Conservation (phyloP, 2,797 vertebrate species). For the Coilia nasus region DNA sequence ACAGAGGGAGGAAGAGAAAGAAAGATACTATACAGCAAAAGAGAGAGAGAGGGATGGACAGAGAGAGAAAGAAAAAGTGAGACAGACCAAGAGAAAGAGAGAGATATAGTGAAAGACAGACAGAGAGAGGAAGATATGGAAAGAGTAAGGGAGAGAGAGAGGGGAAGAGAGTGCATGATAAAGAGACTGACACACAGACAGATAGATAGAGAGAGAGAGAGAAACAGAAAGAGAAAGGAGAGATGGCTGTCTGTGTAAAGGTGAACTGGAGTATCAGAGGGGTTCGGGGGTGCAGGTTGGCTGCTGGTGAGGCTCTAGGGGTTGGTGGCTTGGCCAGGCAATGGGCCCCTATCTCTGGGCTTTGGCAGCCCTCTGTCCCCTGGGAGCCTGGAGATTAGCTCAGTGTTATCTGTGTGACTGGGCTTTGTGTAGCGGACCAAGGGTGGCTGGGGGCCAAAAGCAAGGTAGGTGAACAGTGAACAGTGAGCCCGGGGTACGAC, state of each 20-base stretch:
- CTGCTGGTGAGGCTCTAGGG: neutral
- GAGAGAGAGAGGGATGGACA: too few relatives aligned
- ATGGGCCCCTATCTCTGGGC: neutral
- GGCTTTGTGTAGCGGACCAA: neutral
- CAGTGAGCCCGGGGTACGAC: too few relatives aligned
- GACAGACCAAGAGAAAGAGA: too few relatives aligned
- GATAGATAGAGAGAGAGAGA: neutral
- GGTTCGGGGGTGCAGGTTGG: neutral
- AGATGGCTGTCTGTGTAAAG: neutral
- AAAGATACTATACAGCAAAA: neutral
- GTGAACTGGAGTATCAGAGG: neutral
- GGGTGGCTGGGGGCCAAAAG: too few relatives aligned
- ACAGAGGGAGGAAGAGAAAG: slow-evolving; percentile 20
- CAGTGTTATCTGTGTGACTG: neutral
- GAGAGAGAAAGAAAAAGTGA: too few relatives aligned
- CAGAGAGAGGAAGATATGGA: too few relatives aligned
- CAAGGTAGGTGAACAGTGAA: too few relatives aligned
- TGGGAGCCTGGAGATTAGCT: neutral
- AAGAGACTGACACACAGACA: too few relatives aligned
- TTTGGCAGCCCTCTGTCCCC: neutral
- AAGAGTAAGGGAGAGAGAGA: too few relatives aligned
- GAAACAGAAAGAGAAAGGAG: too few relatives aligned
- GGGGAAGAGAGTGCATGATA: too few relatives aligned
- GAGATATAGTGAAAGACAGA: too few relatives aligned
- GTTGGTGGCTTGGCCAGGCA: neutral